Percentiles rank a stretch among this genome's conserved stretches.
Conservation (phyloP, 1,140 invertebrate genomes). For the Physella acuta region DNA sequence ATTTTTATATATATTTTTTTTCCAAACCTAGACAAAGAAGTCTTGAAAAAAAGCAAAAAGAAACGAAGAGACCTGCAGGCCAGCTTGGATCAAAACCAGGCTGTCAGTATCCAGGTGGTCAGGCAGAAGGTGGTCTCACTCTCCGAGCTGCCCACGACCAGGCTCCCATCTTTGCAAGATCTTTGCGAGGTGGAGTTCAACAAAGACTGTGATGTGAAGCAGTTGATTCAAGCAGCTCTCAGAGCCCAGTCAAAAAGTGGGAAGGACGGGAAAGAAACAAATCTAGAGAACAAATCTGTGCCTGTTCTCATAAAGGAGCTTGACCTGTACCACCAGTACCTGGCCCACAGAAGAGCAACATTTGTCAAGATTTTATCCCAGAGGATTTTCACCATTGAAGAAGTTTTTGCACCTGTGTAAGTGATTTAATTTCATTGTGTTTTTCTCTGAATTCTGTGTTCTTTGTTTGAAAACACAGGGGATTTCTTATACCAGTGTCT, state of each 20-base stretch:
- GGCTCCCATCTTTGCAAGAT: constrained; percentile 2
- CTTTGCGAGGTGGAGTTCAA: constrained; percentile 1
- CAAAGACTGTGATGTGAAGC: constrained; percentile 14
- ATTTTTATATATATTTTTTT: too few relatives aligned
- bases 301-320: not conserved
- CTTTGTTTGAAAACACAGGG: too few relatives aligned
- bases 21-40: too few relatives aligned
- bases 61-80: constrained; percentile 7
- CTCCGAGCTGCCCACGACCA: not conserved
- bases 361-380: constrained; percentile 6
- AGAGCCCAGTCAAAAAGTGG: not conserved
- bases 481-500: too few relatives aligned
- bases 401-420: constrained; percentile 17
- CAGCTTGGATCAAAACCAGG: not conserved
- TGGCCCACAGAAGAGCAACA: constrained; percentile 4
- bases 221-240: constrained; percentile 1
- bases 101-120: not conserved
- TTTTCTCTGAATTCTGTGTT: too few relatives aligned
- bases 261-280: not conserved
- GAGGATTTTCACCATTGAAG: constrained; percentile 22
- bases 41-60: not conserved
- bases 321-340: constrained; percentile 15
- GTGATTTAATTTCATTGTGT: too few relatives aligned
- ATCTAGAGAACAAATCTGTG: constrained; percentile 23
- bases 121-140: constrained; percentile 11